Evolutionary conservation across 92 coral and sea anemone species (phyloP).

Genomic region (Siderastrea radians): DNA sequence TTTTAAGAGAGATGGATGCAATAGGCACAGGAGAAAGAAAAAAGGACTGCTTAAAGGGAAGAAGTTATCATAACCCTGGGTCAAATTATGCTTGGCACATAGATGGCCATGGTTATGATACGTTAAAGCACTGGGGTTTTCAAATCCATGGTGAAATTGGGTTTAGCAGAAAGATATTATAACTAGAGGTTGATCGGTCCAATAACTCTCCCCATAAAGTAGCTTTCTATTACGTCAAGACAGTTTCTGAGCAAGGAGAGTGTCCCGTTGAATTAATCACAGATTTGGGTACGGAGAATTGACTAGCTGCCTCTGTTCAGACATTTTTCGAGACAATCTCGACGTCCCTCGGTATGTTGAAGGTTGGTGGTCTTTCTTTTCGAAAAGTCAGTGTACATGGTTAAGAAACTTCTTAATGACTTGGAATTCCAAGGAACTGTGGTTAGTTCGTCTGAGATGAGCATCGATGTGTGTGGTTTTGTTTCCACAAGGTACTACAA

Average conservation of each 20-base stretch:
- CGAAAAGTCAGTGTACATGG: background rate
- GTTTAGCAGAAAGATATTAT: conserved; percentile 47
- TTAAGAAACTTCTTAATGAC: background rate
- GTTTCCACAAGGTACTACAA: too few relatives aligned
- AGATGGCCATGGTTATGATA: conserved; percentile 52
- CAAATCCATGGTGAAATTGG: conserved; percentile 67
- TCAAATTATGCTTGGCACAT: conserved; percentile 64
- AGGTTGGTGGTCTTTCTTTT: conserved; percentile 21
- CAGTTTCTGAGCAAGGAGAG: conserved; percentile 37
- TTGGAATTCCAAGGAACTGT: background rate
- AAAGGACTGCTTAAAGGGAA: conserved; percentile 51
- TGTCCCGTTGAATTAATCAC: conserved; percentile 52
- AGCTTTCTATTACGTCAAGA: conserved; percentile 23
- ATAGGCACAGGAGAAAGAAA: conserved; percentile 62
- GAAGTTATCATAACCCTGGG: conserved; percentile 57
- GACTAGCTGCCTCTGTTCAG: conserved; percentile 61
- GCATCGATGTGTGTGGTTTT: background rate
- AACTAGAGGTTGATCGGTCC: conserved; percentile 43
- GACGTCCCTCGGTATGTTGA: conserved; percentile 60
- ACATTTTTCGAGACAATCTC: conserved; percentile 57
- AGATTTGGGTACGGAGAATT: conserved; percentile 62
- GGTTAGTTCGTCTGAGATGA: conserved; percentile 29
- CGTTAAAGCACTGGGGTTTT: conserved; percentile 54
- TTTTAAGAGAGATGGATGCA: conserved; percentile 75
- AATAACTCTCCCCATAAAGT: conserved; percentile 54